Evolutionary conservation across 2,888 invertebrate species (phyloP).

Genomic region (Lamproptera curius): DNA sequence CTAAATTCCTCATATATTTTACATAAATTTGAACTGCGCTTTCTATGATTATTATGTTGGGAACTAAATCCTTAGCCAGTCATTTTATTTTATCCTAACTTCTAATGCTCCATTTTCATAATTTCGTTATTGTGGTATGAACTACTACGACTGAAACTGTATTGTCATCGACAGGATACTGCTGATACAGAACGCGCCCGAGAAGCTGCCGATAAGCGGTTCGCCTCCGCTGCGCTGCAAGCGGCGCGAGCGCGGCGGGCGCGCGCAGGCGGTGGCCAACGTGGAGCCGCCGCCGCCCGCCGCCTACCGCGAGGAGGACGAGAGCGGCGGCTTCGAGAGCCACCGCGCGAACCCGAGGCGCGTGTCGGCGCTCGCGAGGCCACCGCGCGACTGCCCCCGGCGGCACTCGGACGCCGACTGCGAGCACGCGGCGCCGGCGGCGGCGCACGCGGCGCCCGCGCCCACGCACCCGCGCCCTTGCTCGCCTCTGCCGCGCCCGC

Average conservation of each 20-base stretch:
- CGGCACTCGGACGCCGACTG: constrained; percentile 38
- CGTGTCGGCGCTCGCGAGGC: constrained; percentile 41
- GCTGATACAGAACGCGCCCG: constrained; percentile 94
- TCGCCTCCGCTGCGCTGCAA: constrained; percentile 76
- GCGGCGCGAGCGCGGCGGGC: constrained; percentile 74
- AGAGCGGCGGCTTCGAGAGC: constrained; percentile 72
- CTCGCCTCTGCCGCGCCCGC: constrained; percentile 28
- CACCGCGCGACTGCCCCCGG: constrained; percentile 33
- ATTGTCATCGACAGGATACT: too few species aligned
- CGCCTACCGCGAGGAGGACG: constrained; percentile 69
- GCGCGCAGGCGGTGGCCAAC: constrained; percentile 80
- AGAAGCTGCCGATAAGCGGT: constrained; percentile 83
- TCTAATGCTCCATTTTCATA: too few species aligned
- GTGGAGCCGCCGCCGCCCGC: constrained; percentile 74
- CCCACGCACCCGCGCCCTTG: constrained; percentile 15
- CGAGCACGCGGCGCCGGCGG: constrained; percentile 29
- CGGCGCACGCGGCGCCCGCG: constrained; percentile 19
- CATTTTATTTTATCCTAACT: too few species aligned
- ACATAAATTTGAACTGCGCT: too few species aligned
- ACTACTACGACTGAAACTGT: too few species aligned
- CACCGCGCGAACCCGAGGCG: constrained; percentile 65
- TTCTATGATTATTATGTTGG: too few species aligned
- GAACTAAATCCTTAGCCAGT: too few species aligned
- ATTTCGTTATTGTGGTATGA: too few species aligned
- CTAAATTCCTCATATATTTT: too few species aligned